Evolutionary conservation across 35 echinoderm and acorn worm genomes (phyloP).

Genomic region (Apostichopus parvimensis): DNA sequence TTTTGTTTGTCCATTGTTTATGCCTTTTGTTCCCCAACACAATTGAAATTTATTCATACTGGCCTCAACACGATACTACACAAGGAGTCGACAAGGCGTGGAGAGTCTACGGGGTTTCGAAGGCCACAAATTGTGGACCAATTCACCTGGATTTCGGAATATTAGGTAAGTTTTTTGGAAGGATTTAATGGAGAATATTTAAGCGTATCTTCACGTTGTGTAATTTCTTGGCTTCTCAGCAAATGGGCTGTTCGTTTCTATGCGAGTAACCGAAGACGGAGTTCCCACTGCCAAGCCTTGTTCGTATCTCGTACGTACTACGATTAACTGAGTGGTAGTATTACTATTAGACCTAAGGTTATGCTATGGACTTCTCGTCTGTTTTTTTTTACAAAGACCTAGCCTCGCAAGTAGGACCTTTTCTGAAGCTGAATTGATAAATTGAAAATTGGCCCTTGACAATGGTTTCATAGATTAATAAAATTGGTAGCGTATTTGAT

Average conservation of each 20-base stretch:
- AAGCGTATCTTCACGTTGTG: not conserved
- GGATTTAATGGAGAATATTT: slow-evolving; percentile 13
- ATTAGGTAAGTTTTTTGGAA: slow-evolving; percentile 20
- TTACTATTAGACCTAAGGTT: slow-evolving; percentile 3
- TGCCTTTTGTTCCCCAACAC: slow-evolving; percentile 53
- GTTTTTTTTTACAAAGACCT: not conserved
- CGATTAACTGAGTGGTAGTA: not conserved
- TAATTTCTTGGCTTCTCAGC: not conserved
- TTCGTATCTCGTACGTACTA: not conserved
- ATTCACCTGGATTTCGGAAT: slow-evolving; percentile 26
- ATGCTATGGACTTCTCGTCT: not conserved
- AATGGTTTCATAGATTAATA: not conserved
- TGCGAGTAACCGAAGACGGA: not conserved
- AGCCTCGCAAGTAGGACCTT: not conserved
- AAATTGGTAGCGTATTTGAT: not conserved
- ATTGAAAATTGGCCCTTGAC: not conserved
- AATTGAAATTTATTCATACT: slow-evolving; percentile 52
- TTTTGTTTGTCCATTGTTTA: slow-evolving; percentile 55
- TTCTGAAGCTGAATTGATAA: not conserved
- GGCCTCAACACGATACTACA: slow-evolving; percentile 22
- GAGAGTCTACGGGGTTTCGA: slow-evolving; percentile 15
- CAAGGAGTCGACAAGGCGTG: slow-evolving; percentile 26
- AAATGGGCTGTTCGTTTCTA: not conserved
- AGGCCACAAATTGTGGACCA: slow-evolving; percentile 35
- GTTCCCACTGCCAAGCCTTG: not conserved